Percentiles rank a stretch among this genome's conserved stretches.
Conservation (phyloP, 2,888 invertebrate genomes). For the Drosophila pullipes region DNA sequence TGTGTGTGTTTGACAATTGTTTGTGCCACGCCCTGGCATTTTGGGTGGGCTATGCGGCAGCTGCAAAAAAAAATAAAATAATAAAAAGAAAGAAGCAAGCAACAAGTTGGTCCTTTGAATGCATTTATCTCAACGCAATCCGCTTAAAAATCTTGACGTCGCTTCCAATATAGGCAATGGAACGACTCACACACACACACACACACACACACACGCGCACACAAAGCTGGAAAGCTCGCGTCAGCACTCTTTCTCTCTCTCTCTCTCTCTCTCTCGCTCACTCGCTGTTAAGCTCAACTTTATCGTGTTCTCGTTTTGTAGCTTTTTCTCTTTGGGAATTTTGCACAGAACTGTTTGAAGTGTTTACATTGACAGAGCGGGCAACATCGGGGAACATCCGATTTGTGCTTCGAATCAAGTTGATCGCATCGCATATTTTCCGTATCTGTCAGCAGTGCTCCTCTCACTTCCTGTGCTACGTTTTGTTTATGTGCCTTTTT, state of each 20-base stretch:
- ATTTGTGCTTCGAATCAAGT: conserved; percentile 14
- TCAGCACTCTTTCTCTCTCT: background rate
- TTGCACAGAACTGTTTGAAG: conserved; percentile 11
- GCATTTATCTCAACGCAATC: conserved; percentile 22
- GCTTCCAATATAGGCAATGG: conserved; percentile 3
- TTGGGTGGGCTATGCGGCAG: conserved; percentile 69
- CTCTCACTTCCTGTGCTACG: conserved; percentile 48
- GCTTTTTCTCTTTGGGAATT: conserved; percentile 3
- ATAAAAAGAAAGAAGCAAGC: conserved; percentile 18
- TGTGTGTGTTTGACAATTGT: conserved; percentile 59
- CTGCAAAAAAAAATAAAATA: conserved; percentile 29
- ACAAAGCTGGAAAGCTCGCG: conserved; percentile 22
- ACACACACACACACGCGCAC: background rate
- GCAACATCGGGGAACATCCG: conserved; percentile 7
- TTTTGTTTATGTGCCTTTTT: conserved; percentile 45
- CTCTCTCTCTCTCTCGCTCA: background rate
- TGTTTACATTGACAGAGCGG: conserved; percentile 23
- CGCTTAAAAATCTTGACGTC: conserved; percentile 19
- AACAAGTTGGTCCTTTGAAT: conserved; percentile 56
- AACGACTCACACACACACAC: conserved; percentile 1
- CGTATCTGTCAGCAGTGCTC: conserved; percentile 12
- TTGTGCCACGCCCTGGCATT: conserved; percentile 63
- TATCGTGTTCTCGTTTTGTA: background rate
- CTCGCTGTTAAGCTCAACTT: conserved; percentile 15
- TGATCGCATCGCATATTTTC: conserved; percentile 7